phyloP scores from a whole-genome alignment of 2,113 vertebrate genomes.

The Hippocampus guttulatus region DNA sequence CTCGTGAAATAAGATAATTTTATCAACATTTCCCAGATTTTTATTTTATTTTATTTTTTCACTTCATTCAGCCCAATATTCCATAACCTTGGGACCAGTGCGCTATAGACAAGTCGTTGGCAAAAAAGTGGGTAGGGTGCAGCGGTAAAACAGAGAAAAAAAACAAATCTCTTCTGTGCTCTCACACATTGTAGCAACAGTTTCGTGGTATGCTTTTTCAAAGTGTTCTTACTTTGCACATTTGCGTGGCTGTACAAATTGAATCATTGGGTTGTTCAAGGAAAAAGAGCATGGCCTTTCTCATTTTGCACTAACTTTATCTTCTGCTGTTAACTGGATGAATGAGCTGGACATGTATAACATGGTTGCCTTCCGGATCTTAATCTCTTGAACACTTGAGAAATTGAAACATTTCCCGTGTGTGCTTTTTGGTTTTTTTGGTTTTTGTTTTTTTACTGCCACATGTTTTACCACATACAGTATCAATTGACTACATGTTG shows the following conservation, averaged over 20 bases:
- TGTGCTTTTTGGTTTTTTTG: slow-evolving; percentile 14
- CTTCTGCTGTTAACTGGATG: background rate
- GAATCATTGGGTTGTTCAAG: background rate
- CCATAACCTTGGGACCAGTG: slow-evolving; percentile 28
- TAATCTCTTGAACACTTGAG: slow-evolving; percentile 23
- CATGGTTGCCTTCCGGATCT: background rate
- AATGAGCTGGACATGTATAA: background rate
- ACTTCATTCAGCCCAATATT: slow-evolving; percentile 26
- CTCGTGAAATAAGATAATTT: slow-evolving; percentile 57
- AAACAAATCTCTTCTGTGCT: slow-evolving; percentile 40
- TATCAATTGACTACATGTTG: slow-evolving; percentile 47
- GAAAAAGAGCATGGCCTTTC: background rate
- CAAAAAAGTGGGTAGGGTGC: slow-evolving; percentile 12
- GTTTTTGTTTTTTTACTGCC: slow-evolving; percentile 32
- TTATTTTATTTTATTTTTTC: background rate
- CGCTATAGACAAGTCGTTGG: slow-evolving; percentile 22
- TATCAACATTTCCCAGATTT: slow-evolving; percentile 39
- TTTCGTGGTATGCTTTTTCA: slow-evolving; percentile 15
- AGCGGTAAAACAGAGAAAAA: slow-evolving; percentile 19
- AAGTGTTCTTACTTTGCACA: background rate
- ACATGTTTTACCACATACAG: slow-evolving; percentile 42
- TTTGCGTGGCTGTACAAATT: background rate
- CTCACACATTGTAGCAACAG: slow-evolving; percentile 13
- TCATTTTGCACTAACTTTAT: background rate
- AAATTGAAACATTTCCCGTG: slow-evolving; percentile 26